A percentile compares a stretch with the other conserved stretches of the same genome.
phyloP scores from a whole-genome alignment of 2,113 vertebrate genomes.

The Murina feae region DNA sequence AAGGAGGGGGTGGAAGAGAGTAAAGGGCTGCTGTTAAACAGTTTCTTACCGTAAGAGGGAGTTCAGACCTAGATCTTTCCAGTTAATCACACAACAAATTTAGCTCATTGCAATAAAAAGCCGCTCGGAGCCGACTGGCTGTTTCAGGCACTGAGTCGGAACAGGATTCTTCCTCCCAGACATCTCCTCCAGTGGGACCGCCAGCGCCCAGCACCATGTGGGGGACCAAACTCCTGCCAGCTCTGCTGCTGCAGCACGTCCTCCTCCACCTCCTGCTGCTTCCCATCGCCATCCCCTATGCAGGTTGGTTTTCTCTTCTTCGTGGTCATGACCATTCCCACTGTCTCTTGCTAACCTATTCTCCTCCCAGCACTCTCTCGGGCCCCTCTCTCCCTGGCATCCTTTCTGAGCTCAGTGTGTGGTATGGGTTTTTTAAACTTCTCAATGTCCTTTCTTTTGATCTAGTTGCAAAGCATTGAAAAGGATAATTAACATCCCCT shows the following conservation, averaged over 20 bases:
- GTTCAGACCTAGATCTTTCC: conserved; percentile 84
- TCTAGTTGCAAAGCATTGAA: conserved; percentile 34
- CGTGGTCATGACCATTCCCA: neutral
- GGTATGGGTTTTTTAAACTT: neutral
- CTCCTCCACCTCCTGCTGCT: conserved; percentile 80
- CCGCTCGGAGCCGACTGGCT: conserved; percentile 77
- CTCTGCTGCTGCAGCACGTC: conserved; percentile 77
- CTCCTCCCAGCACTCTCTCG: neutral
- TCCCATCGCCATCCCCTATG: conserved; percentile 74
- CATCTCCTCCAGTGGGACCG: conserved; percentile 68
- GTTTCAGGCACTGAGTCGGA: conserved; percentile 74
- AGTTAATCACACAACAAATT: conserved; percentile 86
- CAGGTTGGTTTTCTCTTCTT: conserved; percentile 78
- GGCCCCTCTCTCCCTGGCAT: neutral
- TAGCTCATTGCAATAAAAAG: conserved; percentile 85
- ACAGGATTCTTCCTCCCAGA: conserved; percentile 71
- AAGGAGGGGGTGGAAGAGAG: conserved; percentile 63
- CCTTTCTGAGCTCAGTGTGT: neutral
- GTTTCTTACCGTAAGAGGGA: conserved; percentile 87
- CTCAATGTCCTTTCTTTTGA: conserved; percentile 24
- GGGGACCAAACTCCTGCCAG: conserved; percentile 78
- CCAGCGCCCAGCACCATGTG: conserved; percentile 78
- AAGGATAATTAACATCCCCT: conserved; percentile 26
- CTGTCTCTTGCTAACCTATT: neutral
- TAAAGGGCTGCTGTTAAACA: conserved; percentile 81